phyloP scores from a whole-genome alignment of 2,888 invertebrate genomes.

The Spilosoma lubricipeda region DNA sequence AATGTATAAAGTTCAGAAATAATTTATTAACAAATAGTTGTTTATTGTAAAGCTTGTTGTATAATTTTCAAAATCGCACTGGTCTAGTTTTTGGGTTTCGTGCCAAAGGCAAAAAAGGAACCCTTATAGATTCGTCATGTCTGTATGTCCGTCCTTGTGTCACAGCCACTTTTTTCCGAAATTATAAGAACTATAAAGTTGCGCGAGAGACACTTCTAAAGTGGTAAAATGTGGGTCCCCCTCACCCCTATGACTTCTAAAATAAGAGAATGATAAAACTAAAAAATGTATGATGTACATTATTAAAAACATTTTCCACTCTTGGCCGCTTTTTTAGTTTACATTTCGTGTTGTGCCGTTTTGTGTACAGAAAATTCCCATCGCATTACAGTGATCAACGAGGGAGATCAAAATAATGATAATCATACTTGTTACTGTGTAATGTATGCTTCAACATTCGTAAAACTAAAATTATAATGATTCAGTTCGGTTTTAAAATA shows the following conservation, averaged over 20 bases:
- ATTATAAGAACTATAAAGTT: no score
- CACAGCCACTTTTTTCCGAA: no score
- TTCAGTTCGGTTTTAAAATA: constrained; percentile 40
- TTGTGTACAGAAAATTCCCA: constrained; percentile 20
- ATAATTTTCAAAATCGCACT: background rate
- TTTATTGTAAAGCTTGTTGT: background rate
- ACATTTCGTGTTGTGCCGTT: constrained; percentile 2
- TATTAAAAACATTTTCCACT: no score
- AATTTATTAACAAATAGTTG: background rate
- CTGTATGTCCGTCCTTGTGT: no score
- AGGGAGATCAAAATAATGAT: constrained; percentile 44
- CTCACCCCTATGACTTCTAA: no score
- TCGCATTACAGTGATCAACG: constrained; percentile 35
- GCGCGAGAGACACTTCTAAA: no score
- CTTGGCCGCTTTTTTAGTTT: background rate
- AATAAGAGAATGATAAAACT: no score
- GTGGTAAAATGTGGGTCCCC: no score
- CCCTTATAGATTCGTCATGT: no score
- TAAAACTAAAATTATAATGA: constrained; percentile 31
- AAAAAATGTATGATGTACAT: no score
- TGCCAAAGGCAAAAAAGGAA: no score
- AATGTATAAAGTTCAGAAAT: background rate
- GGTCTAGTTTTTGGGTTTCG: background rate
- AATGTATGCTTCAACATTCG: constrained; percentile 17
- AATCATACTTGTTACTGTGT: constrained; percentile 43